These are phyloP conservation scores for Aegithalos caudatus DNA, from an alignment of 2,113 vertebrate species.

Conservation along the genomic window DNA sequence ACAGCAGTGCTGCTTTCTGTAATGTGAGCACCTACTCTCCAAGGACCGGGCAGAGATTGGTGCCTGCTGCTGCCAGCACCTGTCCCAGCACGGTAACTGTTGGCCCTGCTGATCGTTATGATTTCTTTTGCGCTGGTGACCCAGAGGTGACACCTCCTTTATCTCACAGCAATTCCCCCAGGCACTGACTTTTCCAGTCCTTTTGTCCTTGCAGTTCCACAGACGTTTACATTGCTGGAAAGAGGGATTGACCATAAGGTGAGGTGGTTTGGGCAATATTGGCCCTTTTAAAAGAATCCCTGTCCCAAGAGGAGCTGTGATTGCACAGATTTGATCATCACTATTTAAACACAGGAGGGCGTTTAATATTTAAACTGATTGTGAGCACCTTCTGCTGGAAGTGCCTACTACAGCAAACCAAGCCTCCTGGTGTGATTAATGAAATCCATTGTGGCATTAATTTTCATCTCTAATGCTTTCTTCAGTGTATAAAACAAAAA, in stretches of 20 bases:
- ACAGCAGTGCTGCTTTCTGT: not conserved
- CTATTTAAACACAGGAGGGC: not conserved
- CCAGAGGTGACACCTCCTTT: not conserved
- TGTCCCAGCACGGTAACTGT: rapidly evolving
- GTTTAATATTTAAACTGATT: conserved; percentile 35
- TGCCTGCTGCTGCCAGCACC: not conserved
- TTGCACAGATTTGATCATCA: not conserved
- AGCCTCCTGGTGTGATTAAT: conserved; percentile 39
- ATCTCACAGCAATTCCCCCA: not conserved
- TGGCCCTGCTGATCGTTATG: not conserved
- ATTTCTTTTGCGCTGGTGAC: not conserved
- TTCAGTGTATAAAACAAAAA: conserved; percentile 29
- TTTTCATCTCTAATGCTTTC: conserved; percentile 38
- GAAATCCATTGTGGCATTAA: conserved; percentile 30
- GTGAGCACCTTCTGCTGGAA: conserved; percentile 56
- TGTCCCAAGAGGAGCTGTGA: not conserved
- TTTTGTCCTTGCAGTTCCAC: not conserved
- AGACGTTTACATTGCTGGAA: not conserved
- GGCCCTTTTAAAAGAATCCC: not conserved
- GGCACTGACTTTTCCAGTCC: not conserved
- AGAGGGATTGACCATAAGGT: not conserved
- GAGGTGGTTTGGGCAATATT: not conserved
- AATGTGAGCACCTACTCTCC: not conserved
- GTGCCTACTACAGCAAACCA: conserved; percentile 27
- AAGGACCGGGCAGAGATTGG: not conserved